Percentiles rank a stretch among this genome's conserved stretches.
phyloP scores from a whole-genome alignment of 23 tunicate genomes.

The Trididemnum miniatum region DNA sequence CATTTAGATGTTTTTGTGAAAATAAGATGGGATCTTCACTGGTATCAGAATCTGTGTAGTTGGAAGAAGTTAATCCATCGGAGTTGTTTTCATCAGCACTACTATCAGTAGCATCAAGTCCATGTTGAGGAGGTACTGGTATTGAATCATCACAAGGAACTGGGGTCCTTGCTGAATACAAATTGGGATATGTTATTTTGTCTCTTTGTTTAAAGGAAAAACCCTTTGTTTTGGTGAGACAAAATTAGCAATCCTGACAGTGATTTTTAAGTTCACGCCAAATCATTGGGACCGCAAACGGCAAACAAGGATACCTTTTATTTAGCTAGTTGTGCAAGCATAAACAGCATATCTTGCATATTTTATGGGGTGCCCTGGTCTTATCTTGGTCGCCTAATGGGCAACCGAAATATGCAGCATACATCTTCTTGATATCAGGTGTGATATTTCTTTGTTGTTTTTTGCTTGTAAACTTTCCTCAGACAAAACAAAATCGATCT shows the following conservation, averaged over 20 bases:
- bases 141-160: constrained; percentile 22
- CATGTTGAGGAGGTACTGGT: constrained; percentile 23
- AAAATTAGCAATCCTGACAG: constrained; percentile 38
- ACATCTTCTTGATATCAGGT: too few species aligned
- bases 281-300: constrained; percentile 42
- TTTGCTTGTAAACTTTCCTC: too few species aligned
- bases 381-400: too few species aligned
- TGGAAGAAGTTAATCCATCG: constrained; percentile 10
- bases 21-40: constrained; percentile 10
- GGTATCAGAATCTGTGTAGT: constrained; percentile 7
- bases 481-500: too few species aligned
- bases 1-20: constrained; percentile 25
- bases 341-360: too few species aligned
- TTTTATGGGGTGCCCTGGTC: too few species aligned
- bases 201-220: constrained; percentile 18
- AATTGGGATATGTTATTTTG: constrained; percentile 42
- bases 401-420: too few species aligned
- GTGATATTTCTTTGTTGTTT: too few species aligned
- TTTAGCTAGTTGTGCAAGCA: constrained; percentile 46
- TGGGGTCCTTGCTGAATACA: constrained; percentile 18
- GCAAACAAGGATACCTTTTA: constrained; percentile 14
- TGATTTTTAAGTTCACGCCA: constrained; percentile 40
- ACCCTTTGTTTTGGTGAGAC: constrained; percentile 29
- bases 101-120: not conserved
- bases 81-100: constrained; percentile 5